Base-by-base conservation (phyloP, 2,113 vertebrate genomes). In the Nyctibius bracteatus region DNA sequence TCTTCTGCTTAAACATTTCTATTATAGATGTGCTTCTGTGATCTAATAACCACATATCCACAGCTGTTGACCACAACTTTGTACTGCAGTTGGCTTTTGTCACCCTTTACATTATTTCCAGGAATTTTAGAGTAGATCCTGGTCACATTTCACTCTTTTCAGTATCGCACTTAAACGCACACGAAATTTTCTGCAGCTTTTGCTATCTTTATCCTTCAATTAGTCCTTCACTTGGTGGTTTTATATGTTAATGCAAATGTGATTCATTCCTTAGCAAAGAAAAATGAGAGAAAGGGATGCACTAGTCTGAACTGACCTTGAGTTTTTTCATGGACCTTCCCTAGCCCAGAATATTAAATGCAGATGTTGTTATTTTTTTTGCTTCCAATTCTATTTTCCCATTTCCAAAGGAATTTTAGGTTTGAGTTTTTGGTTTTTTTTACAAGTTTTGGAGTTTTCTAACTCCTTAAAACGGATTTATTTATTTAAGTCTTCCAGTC, bases 281-380 rank as follows among this genome's bases (percentile, higher is more conserved):
- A 84, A 85, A 81, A 30, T 5, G 17, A 58, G 37, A 62, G 13
- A 62, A 87, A 81, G 33, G 37, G 63, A 68, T 43, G 9, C 2
- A 3, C 27, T 20, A 20, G 5, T 46, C n/a, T 39, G 55, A 88
- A 20, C 51, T 10, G 21, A 67, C 24, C 52, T 91, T 55, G 28
- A 81, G 2, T 52, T 68, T 86, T 82, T 93, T 82, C 44, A 17
- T 22, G 30, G 65, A 72, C n/a, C 6, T 91, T 81, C 87, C 57
- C 44, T 87, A 91, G 61, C 25, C 15, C 68, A 52, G 41, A 63
- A 79, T 96, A 92, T 95, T 95, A 94, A 95, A 91, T 84, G 28
- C 94, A 96, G 95, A 89, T 95, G 91, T 83, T 83, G 37, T 51
- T 65, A 19, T 1, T 41, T 88, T 92, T 14, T 94, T 89, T 66